Evolutionary conservation across 2,113 vertebrate genomes (phyloP), one percentile per base, ranked within the genome.

Genomic region (Melanocharis versteri): DNA sequence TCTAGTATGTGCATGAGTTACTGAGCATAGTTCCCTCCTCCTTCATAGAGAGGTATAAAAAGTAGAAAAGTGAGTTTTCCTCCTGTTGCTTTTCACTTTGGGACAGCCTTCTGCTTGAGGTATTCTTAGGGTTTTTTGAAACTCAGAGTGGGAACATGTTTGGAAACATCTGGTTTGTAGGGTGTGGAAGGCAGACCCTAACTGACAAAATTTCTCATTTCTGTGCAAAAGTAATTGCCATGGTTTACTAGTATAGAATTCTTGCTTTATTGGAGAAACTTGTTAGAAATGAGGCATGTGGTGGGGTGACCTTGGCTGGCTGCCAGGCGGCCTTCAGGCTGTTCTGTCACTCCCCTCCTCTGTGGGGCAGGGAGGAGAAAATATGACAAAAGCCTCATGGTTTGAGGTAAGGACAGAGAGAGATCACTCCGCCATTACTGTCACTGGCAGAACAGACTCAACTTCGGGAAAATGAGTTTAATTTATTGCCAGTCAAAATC

Each of bases 281-380:
- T 65, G 13, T 77, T 60, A 50, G 26, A 90, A 56, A 64, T 73
- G 19, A 58, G 8, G 8, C 5, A 16, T 19, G 13, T 70, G 45
- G 11, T 86, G 22, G 16, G 8, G 48, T 94, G 62, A 80, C 18
- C n/a, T 60, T 87, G 51, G 10, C 15, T 95, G 51, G 13, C 33
- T 69, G 30, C 26, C 40, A 56, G 30, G 15, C 61, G 31, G 13
- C 15, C 1, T 1, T 37, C 51, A 65, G 51, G 51, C 30, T 44
- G 15, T 13, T 66, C 15, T 54, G 5, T 44, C 37, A 27, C 15
- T 66, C 3, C 10, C 3, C 5, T 75, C 12, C 30, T 39, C 27
- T 53, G 1, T 3, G 1, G 28, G 27, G 20, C 6, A 5, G 26
- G 2, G 8, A 23, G 23, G 5, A 44, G 26, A 37, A 60, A 79